A percentile compares a stretch with the other conserved stretches of the same genome.
These are phyloP conservation scores for Heliconius aoede DNA, from an alignment of 2,888 invertebrate species.

Conservation along the genomic window DNA sequence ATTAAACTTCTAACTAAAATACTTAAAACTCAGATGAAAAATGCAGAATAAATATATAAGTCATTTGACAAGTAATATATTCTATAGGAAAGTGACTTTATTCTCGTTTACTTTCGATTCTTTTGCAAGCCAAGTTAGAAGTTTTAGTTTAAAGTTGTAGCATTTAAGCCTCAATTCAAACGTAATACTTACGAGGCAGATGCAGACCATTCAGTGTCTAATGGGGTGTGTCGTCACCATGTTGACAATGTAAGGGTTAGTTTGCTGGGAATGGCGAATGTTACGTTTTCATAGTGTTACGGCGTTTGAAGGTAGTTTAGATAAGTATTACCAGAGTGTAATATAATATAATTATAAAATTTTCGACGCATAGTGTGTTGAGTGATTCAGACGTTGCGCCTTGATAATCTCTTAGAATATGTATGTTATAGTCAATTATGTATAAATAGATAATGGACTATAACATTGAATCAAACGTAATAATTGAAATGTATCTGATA, in stretches of 20 bases:
- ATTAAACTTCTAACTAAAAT: too few relatives aligned
- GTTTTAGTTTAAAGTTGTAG: constrained; percentile 4
- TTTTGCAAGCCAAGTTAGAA: not conserved
- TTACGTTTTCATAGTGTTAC: constrained; percentile 12
- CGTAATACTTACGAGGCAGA: constrained; percentile 25
- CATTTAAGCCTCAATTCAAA: constrained; percentile 10
- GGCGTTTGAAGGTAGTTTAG: not conserved
- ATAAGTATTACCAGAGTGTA: not conserved
- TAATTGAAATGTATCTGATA: too few relatives aligned
- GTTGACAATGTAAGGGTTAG: constrained; percentile 23
- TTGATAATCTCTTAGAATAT: too few relatives aligned
- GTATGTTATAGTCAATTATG: too few relatives aligned
- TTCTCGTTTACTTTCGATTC: not conserved
- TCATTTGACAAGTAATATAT: not conserved
- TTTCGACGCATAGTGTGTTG: too few relatives aligned
- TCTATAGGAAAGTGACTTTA: not conserved
- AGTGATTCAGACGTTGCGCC: too few relatives aligned
- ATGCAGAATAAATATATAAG: too few relatives aligned
- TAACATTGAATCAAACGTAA: too few relatives aligned
- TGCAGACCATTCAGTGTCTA: constrained; percentile 27
- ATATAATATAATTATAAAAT: too few relatives aligned
- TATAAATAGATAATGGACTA: too few relatives aligned
- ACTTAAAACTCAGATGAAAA: too few relatives aligned
- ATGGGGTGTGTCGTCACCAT: constrained; percentile 26
- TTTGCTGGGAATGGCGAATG: constrained; percentile 9